Evolutionary conservation across 2,113 vertebrate genomes (phyloP).

Genomic region (Melanocharis versteri): DNA sequence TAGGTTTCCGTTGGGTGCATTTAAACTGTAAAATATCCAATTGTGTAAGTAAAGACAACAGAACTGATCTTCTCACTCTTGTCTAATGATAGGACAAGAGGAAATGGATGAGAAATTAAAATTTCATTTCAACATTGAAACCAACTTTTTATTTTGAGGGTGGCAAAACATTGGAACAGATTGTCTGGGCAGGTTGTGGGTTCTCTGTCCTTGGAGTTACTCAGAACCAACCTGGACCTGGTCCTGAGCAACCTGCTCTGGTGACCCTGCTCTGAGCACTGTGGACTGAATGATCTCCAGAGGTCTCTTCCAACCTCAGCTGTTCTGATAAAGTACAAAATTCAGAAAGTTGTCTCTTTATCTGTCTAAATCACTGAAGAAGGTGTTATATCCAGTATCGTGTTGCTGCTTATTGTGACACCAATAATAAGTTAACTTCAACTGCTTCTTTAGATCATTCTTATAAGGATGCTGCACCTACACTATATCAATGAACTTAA

Average conservation of each 20-base stretch:
- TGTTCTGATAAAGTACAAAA: background rate
- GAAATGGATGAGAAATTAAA: background rate
- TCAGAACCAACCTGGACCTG: accelerated
- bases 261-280: background rate
- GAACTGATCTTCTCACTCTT: background rate
- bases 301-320: background rate
- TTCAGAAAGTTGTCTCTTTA: background rate
- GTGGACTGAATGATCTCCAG: background rate
- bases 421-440: background rate
- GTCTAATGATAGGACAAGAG: background rate
- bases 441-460: background rate
- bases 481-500: background rate
- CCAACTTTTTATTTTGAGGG: background rate
- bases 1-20: background rate
- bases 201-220: background rate
- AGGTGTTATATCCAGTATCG: background rate
- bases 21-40: background rate
- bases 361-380: background rate
- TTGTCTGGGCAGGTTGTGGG: background rate
- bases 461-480: background rate
- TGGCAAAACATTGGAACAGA: background rate
- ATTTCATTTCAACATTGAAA: background rate
- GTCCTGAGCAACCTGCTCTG: background rate
- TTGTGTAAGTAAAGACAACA: background rate
- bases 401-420: background rate